Base-by-base conservation (phyloP, 2,888 invertebrate species). In the Cordilura impudica region DNA sequence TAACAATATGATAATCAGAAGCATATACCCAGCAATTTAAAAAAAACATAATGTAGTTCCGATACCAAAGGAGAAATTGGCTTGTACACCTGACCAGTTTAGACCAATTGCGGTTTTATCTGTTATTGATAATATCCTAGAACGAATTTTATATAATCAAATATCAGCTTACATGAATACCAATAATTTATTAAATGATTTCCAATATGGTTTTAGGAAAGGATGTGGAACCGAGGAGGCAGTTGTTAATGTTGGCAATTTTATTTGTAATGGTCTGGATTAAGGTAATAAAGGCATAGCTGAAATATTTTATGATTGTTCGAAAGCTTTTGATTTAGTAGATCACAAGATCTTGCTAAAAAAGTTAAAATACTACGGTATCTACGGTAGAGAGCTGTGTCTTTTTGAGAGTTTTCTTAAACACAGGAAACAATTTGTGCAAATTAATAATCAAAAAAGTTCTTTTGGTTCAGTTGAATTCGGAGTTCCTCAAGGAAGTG, bases 291-390 rank as follows among this genome's bases (percentile, higher is more conserved):
- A n/a, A n/a, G n/a, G n/a, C n/a, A n/a, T n/a, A n/a, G n/a, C n/a
- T n/a, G n/a, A n/a, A n/a, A n/a, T n/a, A n/a, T n/a, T n/a, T n/a
- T n/a, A n/a, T n/a, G n/a, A n/a, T n/a, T n/a, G n/a, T 56, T 16
- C 31, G 12, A 56, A 56, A 56, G 56, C 56, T 12, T 56, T 56
- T 16, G 56, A 56, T 56, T 10, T 54, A 23, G 29, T 54, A 8
- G 54, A 31, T n/a, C 54, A 54, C 14, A 12, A 31, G 2, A 54
- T 54, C 18, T 54, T 54, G 54, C 8, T 54, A n/a, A n/a, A n/a
- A 10, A 31, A 54, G 29, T 18, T 54, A 8, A 16, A 6, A 0
- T 29, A n/a, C 7, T 29, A 54, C 12, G 4, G 43, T 12, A 5
- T 3, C n/a, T 26, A 26, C 26, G 26, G 6, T 6, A 26, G 26